Evolutionary conservation across 2,888 invertebrate genomes (phyloP), one percentile per base, ranked within the genome.

Genomic region (Latrodectus hesperus): DNA sequence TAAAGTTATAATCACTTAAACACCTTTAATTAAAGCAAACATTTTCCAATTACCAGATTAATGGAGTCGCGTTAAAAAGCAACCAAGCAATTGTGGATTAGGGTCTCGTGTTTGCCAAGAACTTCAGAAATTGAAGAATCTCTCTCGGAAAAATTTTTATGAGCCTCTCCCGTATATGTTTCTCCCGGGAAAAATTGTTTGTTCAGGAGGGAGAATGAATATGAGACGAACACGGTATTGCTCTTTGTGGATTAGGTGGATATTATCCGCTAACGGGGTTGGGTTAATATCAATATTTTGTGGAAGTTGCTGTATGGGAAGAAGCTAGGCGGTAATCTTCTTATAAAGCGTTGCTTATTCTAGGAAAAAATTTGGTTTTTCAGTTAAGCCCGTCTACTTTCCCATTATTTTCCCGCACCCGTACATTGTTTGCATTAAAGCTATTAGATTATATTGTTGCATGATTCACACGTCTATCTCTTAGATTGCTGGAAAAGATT

Each of bases 201-300:
- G 38, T 6, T 38, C 38, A 38, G 38, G 38, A 38, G 38, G 38
- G 38, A 38, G 38, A 38, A 38, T 38, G 38, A 38, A 38, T 38
- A 38, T 38, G 38, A 22, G 26, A 38, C 38, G 53, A 49, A 86
- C 85, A 86, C 51, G 85, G 64, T 75, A 86, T 86, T 64, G 80
- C 85, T 86, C 80, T 86, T 86, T 86, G 85, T 79, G 85, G 85
- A 80, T 80, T 79, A 86, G 76, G 49, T 79, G 71, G 65, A 75
- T 76, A 86, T 76, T 70, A 80, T 86, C 79, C 80, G 64, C 22
- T 86, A 86, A 86, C 80, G 75, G 75, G n/a, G 75, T 12, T 76
- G 53, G 80, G 80, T 86, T 86, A 86, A 86, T 86, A 86, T 86
- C 85, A 86, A 86, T 86, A 86, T 86, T 86, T 86, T 86, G 75